Conservation (phyloP, 2,113 vertebrate species). For the Pangasianodon gigas region DNA sequence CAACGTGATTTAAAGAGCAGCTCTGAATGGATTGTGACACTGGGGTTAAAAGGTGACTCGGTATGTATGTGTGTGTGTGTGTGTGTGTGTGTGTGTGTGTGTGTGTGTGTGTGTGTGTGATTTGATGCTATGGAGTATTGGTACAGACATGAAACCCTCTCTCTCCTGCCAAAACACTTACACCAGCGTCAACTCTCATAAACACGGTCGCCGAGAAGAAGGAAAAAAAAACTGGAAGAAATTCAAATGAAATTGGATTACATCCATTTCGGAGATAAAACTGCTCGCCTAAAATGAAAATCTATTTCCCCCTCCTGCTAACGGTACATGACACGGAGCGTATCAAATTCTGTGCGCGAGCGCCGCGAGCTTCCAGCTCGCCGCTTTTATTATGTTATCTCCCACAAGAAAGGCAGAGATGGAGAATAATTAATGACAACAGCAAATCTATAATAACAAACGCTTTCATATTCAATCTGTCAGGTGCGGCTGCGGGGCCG, state of each 20-base stretch:
- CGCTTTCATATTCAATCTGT: slow-evolving; percentile 44
- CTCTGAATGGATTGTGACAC: slow-evolving; percentile 15
- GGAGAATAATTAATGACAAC: slow-evolving; percentile 56
- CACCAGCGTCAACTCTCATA: slow-evolving; percentile 46
- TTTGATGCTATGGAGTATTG: slow-evolving; percentile 36
- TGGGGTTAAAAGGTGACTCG: slow-evolving; percentile 29
- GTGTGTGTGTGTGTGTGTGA: slow-evolving; percentile 22
- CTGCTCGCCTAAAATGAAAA: slow-evolving; percentile 55
- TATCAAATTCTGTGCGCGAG: slow-evolving; percentile 50
- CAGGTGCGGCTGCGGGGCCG: slow-evolving; percentile 26
- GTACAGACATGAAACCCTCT: slow-evolving; percentile 42
- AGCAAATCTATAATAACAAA: slow-evolving; percentile 42
- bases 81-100: slow-evolving; percentile 29
- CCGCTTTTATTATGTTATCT: slow-evolving; percentile 41
- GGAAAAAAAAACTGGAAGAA: slow-evolving; percentile 43
- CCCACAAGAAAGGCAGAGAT: slow-evolving; percentile 33
- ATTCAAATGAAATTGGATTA: slow-evolving; percentile 64
- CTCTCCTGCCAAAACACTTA: slow-evolving; percentile 45
- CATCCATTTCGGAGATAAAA: slow-evolving; percentile 57
- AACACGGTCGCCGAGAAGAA: slow-evolving; percentile 27
- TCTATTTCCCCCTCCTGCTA: slow-evolving; percentile 48
- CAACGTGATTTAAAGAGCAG: background rate
- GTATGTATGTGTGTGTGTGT: background rate
- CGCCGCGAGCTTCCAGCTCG: slow-evolving; percentile 33
- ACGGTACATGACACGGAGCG: slow-evolving; percentile 48